These are phyloP conservation scores for Rousettus madagascariensis DNA, from an alignment of 2,797 vertebrate genomes.

Conservation along the genomic window DNA sequence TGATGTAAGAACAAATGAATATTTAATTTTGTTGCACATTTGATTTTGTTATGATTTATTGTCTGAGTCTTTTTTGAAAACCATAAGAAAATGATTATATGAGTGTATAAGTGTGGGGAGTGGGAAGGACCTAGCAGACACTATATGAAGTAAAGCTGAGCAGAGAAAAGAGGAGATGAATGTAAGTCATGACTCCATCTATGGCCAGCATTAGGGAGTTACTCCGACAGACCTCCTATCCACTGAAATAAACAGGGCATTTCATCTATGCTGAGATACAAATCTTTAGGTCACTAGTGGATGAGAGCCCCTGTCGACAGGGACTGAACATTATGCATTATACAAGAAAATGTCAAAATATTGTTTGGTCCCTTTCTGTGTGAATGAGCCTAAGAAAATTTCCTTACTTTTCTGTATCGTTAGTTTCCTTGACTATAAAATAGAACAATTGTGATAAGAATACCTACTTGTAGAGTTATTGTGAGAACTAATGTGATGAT, in stretches of 20 bases:
- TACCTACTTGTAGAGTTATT: background rate
- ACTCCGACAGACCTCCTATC: rapidly evolving
- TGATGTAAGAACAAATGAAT: background rate
- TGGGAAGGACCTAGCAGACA: background rate
- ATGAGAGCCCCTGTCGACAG: background rate
- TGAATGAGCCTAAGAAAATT: background rate
- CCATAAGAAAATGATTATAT: background rate
- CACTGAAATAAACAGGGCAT: background rate
- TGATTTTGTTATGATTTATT: background rate
- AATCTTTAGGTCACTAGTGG: background rate
- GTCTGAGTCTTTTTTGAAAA: background rate
- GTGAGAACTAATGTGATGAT: background rate
- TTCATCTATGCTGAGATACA: background rate
- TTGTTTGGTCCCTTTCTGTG: background rate
- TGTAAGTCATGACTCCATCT: background rate
- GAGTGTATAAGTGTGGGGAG: background rate
- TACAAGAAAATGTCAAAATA: background rate
- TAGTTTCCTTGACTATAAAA: background rate
- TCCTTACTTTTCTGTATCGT: background rate
- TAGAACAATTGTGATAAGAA: background rate
- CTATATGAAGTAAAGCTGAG: background rate
- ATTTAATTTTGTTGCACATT: background rate
- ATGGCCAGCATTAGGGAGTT: background rate
- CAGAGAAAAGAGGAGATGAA: background rate
- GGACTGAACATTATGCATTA: background rate